Base-by-base conservation (phyloP, 2,113 vertebrate species). In the Neodontobutis hainanensis region DNA sequence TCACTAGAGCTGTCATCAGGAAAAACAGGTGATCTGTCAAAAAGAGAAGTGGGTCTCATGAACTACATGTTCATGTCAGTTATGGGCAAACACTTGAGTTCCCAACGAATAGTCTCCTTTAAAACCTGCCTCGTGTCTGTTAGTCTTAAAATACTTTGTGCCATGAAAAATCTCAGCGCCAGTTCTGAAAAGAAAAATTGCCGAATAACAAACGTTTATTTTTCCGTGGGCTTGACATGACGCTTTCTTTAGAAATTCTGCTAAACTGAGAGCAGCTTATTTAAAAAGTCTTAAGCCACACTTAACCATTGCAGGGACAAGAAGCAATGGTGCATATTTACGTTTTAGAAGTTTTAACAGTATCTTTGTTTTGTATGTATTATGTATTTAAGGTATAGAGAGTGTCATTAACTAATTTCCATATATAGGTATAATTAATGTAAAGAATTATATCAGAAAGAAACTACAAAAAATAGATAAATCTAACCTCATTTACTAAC, bases 181-280 rank as follows among this genome's bases (percentile, higher is more conserved):
- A 43, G 8, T n/a, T 16, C 11, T 32, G 27, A 46, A 36, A 27
- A 48, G 48, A 57, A 53, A 36, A 15, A 32, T 8, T 7, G 3
- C 19, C 1, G 19, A 27, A 27, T 27, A 27, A 27, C 19, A 27
- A 27, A 27, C 19, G 2, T 27, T 27, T 27, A 1, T 65, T 61
- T 14, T 36, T 55, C 44, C 34, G 63, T 50, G 63, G 51, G 49
- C n/a, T 36, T 43, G 6, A 51, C 0, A 19, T 15, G 34, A 14
- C 15, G 11, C 73, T 69, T 59, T 57, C 42, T 79, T 79, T 51
- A 50, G 76, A 49, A 80, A 73, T 47, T 63, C 32, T 11, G 62
- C n/a, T 53, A 27, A 52, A 53, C 27, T 10, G 48, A 10, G 65
- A 68, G 35, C 48, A 73, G 78, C 78, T 85, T 89, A 84, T 70